Base-by-base conservation (phyloP, 2,888 invertebrate genomes). In the Beris chalybata region DNA sequence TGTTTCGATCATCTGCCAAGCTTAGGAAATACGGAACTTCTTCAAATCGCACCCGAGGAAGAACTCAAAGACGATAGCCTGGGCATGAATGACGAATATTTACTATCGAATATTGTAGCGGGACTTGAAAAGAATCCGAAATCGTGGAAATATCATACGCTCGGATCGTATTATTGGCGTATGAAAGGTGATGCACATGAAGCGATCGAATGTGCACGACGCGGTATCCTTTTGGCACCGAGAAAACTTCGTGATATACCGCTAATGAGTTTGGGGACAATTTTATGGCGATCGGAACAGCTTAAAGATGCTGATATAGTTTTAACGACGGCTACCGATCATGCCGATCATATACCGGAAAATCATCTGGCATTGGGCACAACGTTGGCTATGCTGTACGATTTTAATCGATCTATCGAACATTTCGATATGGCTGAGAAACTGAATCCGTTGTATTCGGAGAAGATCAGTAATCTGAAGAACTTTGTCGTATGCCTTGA, bases 121-220 rank as follows among this genome's bases (percentile, higher is more conserved):
- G 78, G 77, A 0, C 69, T 76, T 7, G 64, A 66, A 50, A 74
- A 75, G 13, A 74, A 74, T 52, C 77, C 78, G 3, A 69, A 70
- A 2, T 78, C 78, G 1, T 80, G 80, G 80, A 77, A 77, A 56
- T 78, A 76, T 59, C 77, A 79, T 65, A 77, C 78, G 5, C 59
- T 80, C 1, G 74, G 76, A 67, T 80, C 80, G 0, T 79, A 77
- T 58, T 80, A 78, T 66, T 80, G 79, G 79, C 77, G 80, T 0
- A 75, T 79, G 73, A 74, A 74, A 3, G 80, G 79, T 9, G 75
- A 78, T 69, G 79, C 77, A 0, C 65, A 73, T 56, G 73, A 78
- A 61, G 80, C 80, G 2, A 57, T 79, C 6, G 78, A 78, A 59
- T 80, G 80, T 65, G 80, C 79, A 0, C 74, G 78, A 2, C 67